Conservation (phyloP, 2,797 vertebrate genomes). For the Chiroxiphia lanceolata region DNA sequence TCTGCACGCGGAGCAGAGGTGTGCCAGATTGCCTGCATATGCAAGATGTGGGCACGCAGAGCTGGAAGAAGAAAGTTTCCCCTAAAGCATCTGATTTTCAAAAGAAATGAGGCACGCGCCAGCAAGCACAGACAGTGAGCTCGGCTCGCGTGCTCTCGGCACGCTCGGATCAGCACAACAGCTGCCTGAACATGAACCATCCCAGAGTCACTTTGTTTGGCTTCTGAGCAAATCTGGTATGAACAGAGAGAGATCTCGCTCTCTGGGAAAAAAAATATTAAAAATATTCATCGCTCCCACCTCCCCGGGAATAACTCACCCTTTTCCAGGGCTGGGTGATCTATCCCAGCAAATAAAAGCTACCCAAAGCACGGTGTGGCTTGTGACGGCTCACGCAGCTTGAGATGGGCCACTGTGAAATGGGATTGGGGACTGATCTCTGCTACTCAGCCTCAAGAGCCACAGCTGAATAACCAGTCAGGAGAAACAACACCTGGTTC, state of each 20-base stretch:
- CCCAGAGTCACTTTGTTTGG: accelerated
- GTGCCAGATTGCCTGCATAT: conserved; percentile 41
- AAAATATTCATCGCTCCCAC: neutral
- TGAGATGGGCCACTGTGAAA: neutral
- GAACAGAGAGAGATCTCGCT: neutral
- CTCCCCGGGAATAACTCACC: neutral
- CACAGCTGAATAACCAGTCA: neutral
- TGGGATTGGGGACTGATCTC: neutral
- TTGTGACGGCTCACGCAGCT: neutral
- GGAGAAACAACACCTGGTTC: neutral
- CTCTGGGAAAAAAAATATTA: neutral
- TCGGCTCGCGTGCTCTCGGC: neutral
- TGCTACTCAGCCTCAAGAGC: neutral
- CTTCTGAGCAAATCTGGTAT: neutral
- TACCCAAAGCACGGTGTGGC: accelerated
- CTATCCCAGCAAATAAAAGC: neutral
- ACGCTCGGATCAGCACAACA: accelerated
- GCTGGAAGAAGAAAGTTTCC: conserved; percentile 58
- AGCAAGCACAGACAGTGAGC: neutral
- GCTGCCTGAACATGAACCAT: neutral
- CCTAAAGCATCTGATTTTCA: conserved; percentile 61
- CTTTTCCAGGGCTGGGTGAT: neutral
- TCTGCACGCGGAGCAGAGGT: conserved; percentile 21
- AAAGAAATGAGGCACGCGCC: conserved; percentile 50
- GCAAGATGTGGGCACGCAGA: conserved; percentile 28